Base-by-base conservation (phyloP, 1,140 invertebrate species). In the Andrena cerasifolii region DNA sequence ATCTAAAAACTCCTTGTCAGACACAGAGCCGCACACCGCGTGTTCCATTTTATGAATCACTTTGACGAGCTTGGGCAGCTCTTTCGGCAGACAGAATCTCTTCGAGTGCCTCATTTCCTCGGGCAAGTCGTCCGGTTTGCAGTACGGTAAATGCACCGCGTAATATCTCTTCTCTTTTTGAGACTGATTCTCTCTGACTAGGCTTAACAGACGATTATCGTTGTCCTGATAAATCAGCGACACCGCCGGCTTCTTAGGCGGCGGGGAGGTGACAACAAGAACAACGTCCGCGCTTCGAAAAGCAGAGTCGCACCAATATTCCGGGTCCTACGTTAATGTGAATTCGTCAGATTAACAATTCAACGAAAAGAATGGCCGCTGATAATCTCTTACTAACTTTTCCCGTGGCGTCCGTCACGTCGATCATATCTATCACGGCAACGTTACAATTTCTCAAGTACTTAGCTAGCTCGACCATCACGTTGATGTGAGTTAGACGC, bases 111-210 rank as follows among this genome's bases (percentile, higher is more conserved):
- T 70, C 7, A 89, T 87, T 65, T 93, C 92, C 54, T 89, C 86
- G 2, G 91, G 92, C 31, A 93, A 71, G 54, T 92, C 87, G 0
- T 88, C 81, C n/a, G 72, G 10, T 18, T 86, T 87, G 28, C 91
- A 92, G 65, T 93, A 93, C 2, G 91, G 91, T 72, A 93, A 87
- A 24, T 92, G 84, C 18, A 93, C 47, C 6, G 87, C 59, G 36
- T 90, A 91, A 72, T 90, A 92, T n/a, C 84, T 85, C 71, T 90
- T 92, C 10, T 86, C 88, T 8, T 47, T 77, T 7, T 75, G 72
- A 4, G 68, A 78, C 72, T 88, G 88, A 73, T 90, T 89, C 65
- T 92, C 89, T 72, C 89, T 91, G 0, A 89, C 45, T 56, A 92
- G 71, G 62, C 79, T 78, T n/a, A 92, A 67, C 8, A 89, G 84